Percentiles rank a stretch among this genome's conserved stretches.
Evolutionary conservation across 2,113 vertebrate species (phyloP).

Genomic region (Tricholaema leucomelas): DNA sequence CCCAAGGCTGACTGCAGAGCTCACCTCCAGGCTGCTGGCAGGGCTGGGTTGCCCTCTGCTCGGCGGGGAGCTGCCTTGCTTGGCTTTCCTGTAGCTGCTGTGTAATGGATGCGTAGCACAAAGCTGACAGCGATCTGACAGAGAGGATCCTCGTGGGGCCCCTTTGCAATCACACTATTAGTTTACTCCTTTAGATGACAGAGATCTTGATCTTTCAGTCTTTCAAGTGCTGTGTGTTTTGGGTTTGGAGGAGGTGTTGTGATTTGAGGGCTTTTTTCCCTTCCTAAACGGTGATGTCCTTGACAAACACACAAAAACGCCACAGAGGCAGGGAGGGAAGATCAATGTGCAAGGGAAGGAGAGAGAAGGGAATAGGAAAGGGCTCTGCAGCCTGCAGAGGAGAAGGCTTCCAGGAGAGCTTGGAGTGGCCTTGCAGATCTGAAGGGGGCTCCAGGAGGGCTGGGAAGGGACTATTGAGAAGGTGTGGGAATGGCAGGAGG

Average conservation of each 20-base stretch:
- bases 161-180: conserved; percentile 16
- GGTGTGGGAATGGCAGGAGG: no score
- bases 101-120: conserved; percentile 16
- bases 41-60: not conserved
- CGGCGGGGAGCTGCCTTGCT: not conserved
- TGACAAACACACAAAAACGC: not conserved
- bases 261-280: not conserved
- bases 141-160: conserved; percentile 19
- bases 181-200: conserved; percentile 27
- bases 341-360: not conserved
- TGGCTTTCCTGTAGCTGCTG: conserved; percentile 5
- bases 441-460: no score
- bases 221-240: conserved; percentile 23
- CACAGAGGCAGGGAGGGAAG: not conserved
- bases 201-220: conserved; percentile 44
- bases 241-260: not conserved
- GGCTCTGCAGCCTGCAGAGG: no score
- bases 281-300: not conserved
- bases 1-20: fast-evolving
- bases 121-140: conserved; percentile 49
- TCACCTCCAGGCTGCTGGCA: not conserved
- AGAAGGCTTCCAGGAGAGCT: no score
- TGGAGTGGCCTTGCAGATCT: no score
- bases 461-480: no score
- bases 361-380: no score